phyloP scores from a whole-genome alignment of 2,888 invertebrate species.

The Linnaemya tessellans region DNA sequence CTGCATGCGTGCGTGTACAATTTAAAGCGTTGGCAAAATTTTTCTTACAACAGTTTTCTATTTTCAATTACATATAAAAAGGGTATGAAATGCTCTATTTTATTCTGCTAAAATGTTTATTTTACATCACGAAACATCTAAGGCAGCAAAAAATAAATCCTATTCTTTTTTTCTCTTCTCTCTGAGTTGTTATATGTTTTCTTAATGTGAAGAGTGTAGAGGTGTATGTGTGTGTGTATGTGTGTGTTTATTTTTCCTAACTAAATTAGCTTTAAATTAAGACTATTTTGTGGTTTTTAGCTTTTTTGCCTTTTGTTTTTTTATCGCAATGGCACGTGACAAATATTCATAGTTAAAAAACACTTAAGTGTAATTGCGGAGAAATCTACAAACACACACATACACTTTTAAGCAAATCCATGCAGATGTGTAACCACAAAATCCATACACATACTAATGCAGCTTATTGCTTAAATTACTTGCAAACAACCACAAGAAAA shows the following conservation, averaged over 20 bases:
- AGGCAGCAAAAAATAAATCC: not conserved
- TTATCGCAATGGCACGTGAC: slow-evolving; percentile 45
- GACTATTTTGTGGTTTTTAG: slow-evolving; percentile 63
- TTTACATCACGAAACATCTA: slow-evolving; percentile 41
- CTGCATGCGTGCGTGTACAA: slow-evolving; percentile 5
- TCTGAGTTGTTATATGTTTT: not conserved
- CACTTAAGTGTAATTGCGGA: slow-evolving; percentile 49
- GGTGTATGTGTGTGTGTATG: not conserved
- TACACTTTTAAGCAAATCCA: not conserved
- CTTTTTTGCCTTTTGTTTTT: not conserved
- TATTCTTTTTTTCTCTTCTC: not conserved
- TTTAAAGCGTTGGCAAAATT: slow-evolving; percentile 14
- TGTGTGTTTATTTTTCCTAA: slow-evolving; percentile 5
- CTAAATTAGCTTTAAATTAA: slow-evolving; percentile 65
- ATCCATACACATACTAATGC: slow-evolving; percentile 5
- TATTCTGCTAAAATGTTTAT: slow-evolving; percentile 15
- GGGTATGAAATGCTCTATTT: not conserved
- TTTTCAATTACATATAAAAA: not conserved
- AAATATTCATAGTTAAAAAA: slow-evolving; percentile 58
- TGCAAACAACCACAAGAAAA: slow-evolving; percentile 50
- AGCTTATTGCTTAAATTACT: slow-evolving; percentile 45
- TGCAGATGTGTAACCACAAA: slow-evolving; percentile 9
- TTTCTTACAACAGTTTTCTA: slow-evolving; percentile 5
- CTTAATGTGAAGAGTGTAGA: not conserved
- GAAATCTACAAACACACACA: slow-evolving; percentile 26